These are phyloP conservation scores for Bombus sylvicola DNA, from an alignment of 1,140 invertebrate species.

Conservation along the genomic window DNA sequence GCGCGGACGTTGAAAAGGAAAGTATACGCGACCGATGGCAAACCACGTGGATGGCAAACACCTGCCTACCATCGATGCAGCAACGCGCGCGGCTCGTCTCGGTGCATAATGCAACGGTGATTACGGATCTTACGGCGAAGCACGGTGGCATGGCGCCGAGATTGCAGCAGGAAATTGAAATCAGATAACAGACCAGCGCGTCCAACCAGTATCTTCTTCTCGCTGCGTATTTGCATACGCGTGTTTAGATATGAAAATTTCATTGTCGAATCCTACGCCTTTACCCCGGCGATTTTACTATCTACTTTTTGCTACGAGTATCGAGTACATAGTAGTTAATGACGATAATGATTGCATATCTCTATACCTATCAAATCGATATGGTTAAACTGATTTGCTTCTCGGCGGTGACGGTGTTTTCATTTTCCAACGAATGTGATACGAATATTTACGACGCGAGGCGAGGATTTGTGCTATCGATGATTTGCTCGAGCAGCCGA, in stretches of 20 bases:
- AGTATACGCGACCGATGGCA: background rate
- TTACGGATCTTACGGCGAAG: constrained; percentile 57
- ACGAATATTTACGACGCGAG: no score
- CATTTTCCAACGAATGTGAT: no score
- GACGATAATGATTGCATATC: no score
- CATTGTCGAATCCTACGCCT: background rate
- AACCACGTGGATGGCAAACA: constrained; percentile 28
- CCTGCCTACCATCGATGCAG: constrained; percentile 19
- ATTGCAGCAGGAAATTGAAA: constrained; percentile 73
- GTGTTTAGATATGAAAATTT: constrained; percentile 35
- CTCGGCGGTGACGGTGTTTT: no score
- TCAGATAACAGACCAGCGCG: constrained; percentile 65
- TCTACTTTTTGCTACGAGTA: background rate
- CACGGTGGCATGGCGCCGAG: constrained; percentile 48
- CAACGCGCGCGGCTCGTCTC: background rate
- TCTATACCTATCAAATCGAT: no score
- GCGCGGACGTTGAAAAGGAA: constrained; percentile 16
- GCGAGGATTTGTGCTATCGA: no score
- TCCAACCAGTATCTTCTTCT: background rate
- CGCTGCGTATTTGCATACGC: constrained; percentile 41
- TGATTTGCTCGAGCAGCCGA: no score
- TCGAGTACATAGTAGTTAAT: no score
- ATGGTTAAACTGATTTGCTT: no score
- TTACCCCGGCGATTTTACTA: background rate
- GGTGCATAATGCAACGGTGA: constrained; percentile 38